A percentile compares a stretch with the other conserved stretches of the same genome.
These are phyloP conservation scores for Tenthredo amoena DNA, from an alignment of 2,888 invertebrate species.

Conservation along the genomic window DNA sequence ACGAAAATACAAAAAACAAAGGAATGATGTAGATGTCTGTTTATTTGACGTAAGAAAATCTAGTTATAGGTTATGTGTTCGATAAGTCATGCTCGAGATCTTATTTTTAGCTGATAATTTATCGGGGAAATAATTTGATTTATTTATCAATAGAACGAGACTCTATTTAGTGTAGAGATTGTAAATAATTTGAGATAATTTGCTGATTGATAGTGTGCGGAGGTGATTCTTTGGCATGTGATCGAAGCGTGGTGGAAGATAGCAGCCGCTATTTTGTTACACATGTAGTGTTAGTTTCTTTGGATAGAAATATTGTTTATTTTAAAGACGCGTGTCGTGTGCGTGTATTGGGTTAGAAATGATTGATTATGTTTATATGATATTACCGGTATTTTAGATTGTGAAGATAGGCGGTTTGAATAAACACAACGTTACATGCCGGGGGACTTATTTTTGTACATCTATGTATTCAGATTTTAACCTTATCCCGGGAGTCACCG, in stretches of 20 bases:
- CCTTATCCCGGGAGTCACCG: background rate
- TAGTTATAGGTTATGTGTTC: background rate
- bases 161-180: background rate
- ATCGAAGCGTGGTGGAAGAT: background rate
- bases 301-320: background rate
- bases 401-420: background rate
- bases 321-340: background rate
- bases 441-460: background rate
- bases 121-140: background rate
- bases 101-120: background rate
- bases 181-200: background rate
- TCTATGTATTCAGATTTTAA: background rate
- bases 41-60: background rate
- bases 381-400: conserved; percentile 1
- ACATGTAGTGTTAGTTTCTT: background rate
- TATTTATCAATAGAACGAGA: background rate
- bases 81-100: background rate
- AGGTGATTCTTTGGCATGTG: background rate
- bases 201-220: background rate
- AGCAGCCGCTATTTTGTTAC: background rate
- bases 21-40: background rate
- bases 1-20: background rate
- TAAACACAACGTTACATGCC: background rate
- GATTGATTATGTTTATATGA: background rate
- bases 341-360: background rate